Percentiles rank a stretch among this genome's conserved stretches.
Conservation (phyloP, 37 sponge, comb jelly and placozoan genomes). For the Lycopodina hypogea region DNA sequence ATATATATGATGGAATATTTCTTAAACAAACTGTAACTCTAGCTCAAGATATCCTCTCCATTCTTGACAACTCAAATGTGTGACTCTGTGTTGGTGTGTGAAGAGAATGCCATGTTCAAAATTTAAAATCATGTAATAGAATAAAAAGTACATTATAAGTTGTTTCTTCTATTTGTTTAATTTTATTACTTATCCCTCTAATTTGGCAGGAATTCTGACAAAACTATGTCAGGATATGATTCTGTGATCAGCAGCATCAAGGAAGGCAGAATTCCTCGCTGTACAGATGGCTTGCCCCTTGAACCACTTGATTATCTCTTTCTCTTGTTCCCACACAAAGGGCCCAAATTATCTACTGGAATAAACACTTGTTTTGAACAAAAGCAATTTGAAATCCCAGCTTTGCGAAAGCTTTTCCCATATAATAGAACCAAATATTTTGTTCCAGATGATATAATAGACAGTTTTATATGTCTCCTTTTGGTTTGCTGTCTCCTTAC, state of each 20-base stretch:
- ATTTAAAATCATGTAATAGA: no score
- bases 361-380: slow-evolving; percentile 46
- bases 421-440: slow-evolving; percentile 24
- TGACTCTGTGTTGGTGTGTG: no score
- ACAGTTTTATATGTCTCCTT: slow-evolving; percentile 34
- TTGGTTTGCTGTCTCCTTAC: slow-evolving; percentile 33
- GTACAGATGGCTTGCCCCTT: slow-evolving; percentile 54
- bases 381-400: slow-evolving; percentile 1
- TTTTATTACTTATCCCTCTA: no score
- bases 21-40: no score
- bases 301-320: slow-evolving; percentile 62
- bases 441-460: slow-evolving; percentile 56
- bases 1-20: no score
- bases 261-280: slow-evolving; percentile 19
- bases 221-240: neutral
- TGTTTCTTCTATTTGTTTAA: no score
- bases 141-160: no score
- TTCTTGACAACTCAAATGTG: no score
- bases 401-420: slow-evolving; percentile 31
- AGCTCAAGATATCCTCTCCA: no score
- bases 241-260: neutral
- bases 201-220: no score
- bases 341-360: slow-evolving; percentile 24
- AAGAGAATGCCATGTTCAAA: no score
- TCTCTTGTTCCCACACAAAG: slow-evolving; percentile 59